Evolutionary conservation across 2,888 invertebrate species (phyloP).

Genomic region (Noctua janthe): DNA sequence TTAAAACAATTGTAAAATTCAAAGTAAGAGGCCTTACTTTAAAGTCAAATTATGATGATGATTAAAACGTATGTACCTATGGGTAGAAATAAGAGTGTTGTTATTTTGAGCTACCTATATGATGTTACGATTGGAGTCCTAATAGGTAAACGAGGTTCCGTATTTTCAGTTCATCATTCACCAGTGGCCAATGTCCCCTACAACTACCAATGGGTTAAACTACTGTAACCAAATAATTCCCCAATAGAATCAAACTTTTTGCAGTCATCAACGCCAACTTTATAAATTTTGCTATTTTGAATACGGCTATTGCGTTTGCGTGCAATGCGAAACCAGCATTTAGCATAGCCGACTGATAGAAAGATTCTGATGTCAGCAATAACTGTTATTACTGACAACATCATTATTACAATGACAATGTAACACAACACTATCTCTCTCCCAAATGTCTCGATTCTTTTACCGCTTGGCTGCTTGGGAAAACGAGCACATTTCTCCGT

Average conservation of each 20-base stretch:
- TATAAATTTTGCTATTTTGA: not conserved
- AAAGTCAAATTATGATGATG: not conserved
- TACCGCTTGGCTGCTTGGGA: conserved; percentile 38
- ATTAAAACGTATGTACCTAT: not conserved
- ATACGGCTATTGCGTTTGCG: not conserved
- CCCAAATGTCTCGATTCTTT: conserved; percentile 19
- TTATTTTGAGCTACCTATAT: too few relatives aligned
- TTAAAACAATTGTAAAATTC: not conserved
- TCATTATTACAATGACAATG: conserved; percentile 19
- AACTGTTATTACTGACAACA: not conserved
- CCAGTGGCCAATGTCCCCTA: not conserved
- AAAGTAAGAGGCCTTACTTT: not conserved
- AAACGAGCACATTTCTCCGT: conserved; percentile 46
- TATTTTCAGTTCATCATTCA: not conserved
- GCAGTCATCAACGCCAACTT: not conserved
- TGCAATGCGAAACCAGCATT: not conserved
- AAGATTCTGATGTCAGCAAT: not conserved
- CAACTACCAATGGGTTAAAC: not conserved
- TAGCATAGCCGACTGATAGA: not conserved
- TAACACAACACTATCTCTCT: not conserved
- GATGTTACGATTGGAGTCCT: not conserved
- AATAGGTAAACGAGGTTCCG: not conserved
- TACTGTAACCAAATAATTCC: not conserved
- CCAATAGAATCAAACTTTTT: not conserved
- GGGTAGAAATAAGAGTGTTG: too few relatives aligned